Evolutionary conservation across 2,113 vertebrate species (phyloP).

Genomic region (Hyaena hyaena): DNA sequence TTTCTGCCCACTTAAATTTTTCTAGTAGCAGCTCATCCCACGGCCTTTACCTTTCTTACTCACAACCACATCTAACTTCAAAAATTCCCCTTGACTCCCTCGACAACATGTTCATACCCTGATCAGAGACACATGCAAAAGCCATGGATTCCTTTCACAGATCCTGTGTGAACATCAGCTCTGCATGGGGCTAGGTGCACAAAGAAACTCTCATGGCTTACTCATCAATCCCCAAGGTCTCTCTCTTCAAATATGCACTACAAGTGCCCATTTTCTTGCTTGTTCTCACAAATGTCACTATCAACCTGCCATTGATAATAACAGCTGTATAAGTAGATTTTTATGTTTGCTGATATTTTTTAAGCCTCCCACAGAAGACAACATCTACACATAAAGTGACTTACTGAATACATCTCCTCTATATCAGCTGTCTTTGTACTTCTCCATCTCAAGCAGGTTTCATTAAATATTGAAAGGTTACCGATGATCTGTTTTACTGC

Average conservation of each 20-base stretch:
- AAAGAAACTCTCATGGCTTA: neutral
- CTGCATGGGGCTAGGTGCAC: neutral
- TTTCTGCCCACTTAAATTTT: neutral
- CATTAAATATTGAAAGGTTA: constrained; percentile 88
- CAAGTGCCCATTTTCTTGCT: neutral
- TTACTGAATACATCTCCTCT: constrained; percentile 84
- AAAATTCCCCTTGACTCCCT: neutral
- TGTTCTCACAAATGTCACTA: neutral
- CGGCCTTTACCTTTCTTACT: neutral
- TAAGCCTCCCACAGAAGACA: neutral
- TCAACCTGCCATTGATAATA: neutral
- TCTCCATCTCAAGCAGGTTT: constrained; percentile 93
- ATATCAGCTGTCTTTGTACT: constrained; percentile 78
- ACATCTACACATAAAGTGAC: constrained; percentile 63
- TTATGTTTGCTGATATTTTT: neutral
- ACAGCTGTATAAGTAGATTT: neutral
- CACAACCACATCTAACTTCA: neutral
- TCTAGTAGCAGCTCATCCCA: neutral
- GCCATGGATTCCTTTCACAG: neutral
- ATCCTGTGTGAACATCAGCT: neutral
- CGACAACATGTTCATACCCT: neutral
- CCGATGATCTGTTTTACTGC: constrained; percentile 85
- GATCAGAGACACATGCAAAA: neutral
- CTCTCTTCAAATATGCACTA: neutral
- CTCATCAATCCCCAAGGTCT: neutral